Evolutionary conservation across 2,797 vertebrate genomes (phyloP).

Genomic region (Sebastes jordani): DNA sequence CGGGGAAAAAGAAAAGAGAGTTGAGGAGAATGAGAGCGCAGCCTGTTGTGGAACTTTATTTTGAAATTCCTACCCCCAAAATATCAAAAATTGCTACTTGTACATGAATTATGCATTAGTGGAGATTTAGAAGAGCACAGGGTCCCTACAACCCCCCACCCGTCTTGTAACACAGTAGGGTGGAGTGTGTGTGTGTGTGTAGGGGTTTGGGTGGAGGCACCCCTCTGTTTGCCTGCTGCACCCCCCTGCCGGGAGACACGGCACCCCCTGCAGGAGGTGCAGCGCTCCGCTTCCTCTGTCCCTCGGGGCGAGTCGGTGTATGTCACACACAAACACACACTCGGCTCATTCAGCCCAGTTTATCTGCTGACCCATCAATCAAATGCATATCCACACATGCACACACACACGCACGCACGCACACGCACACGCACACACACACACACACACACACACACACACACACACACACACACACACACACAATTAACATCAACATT

Average conservation of each 20-base stretch:
- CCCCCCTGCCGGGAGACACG: conserved; percentile 77
- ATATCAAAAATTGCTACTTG: conserved; percentile 96
- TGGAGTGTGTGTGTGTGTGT: conserved; percentile 72
- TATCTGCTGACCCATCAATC: conserved; percentile 81
- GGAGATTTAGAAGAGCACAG: conserved; percentile 90
- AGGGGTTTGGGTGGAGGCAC: conserved; percentile 83
- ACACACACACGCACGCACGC: conserved; percentile 8
- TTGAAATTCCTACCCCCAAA: conserved; percentile 91
- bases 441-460: neutral
- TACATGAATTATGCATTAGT: conserved; percentile 98
- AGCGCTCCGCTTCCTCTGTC: conserved; percentile 79
- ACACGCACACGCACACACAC: conserved; percentile 22
- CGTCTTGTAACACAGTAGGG: conserved; percentile 72
- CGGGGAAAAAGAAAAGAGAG: conserved; percentile 67
- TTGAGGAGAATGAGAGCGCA: neutral
- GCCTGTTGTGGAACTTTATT: conserved; percentile 73
- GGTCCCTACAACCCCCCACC: conserved; percentile 60
- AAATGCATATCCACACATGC: conserved; percentile 27
- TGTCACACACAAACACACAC: conserved; percentile 65
- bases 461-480: conserved; percentile 4
- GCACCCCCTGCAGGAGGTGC: conserved; percentile 85
- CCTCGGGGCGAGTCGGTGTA: conserved; percentile 74
- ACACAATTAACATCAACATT: conserved; percentile 39
- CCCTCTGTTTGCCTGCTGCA: conserved; percentile 81
- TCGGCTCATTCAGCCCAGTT: conserved; percentile 61